Conservation (phyloP, 92 coral and sea anemone genomes). For the Bergia puertoricense region DNA sequence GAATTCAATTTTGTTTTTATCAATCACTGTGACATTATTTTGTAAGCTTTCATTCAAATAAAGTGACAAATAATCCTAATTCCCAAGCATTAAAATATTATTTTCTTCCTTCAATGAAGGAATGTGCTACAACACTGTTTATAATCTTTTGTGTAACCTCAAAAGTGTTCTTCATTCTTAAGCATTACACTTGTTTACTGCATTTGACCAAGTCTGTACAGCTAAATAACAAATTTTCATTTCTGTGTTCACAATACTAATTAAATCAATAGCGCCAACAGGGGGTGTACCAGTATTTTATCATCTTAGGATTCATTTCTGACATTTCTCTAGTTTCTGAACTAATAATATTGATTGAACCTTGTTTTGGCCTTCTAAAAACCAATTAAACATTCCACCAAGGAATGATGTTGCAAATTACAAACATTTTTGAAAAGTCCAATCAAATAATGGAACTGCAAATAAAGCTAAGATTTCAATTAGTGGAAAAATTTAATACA, state of each 20-base stretch:
- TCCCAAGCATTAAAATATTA: slow-evolving; percentile 20
- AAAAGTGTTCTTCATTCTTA: slow-evolving; percentile 35
- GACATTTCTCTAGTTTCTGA: slow-evolving; percentile 27
- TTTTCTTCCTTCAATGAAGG: slow-evolving; percentile 16
- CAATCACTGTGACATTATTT: slow-evolving; percentile 63
- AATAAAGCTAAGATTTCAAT: slow-evolving; percentile 60
- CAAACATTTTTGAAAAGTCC: slow-evolving; percentile 43
- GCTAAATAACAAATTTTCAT: slow-evolving; percentile 39
- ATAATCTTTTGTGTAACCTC: slow-evolving; percentile 31
- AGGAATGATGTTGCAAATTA: slow-evolving; percentile 32
- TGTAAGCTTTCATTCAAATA: slow-evolving; percentile 57
- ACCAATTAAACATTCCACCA: slow-evolving; percentile 45
- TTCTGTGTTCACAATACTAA: slow-evolving; percentile 44
- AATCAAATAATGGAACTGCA: slow-evolving; percentile 44
- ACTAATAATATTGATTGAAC: slow-evolving; percentile 33
- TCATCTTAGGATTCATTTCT: slow-evolving; percentile 29
- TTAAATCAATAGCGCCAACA: slow-evolving; percentile 25
- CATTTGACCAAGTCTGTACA: slow-evolving; percentile 33
- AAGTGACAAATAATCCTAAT: slow-evolving; percentile 15
- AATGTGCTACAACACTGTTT: slow-evolving; percentile 9
- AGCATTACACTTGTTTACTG: slow-evolving; percentile 35
- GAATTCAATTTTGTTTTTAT: slow-evolving; percentile 66
- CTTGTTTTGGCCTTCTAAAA: slow-evolving; percentile 37
- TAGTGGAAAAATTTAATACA: slow-evolving; percentile 82
- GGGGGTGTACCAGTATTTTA: slow-evolving; percentile 9